Base-by-base conservation (phyloP, 2,113 vertebrate species). In the Brachyhypopomus occidentalis region DNA sequence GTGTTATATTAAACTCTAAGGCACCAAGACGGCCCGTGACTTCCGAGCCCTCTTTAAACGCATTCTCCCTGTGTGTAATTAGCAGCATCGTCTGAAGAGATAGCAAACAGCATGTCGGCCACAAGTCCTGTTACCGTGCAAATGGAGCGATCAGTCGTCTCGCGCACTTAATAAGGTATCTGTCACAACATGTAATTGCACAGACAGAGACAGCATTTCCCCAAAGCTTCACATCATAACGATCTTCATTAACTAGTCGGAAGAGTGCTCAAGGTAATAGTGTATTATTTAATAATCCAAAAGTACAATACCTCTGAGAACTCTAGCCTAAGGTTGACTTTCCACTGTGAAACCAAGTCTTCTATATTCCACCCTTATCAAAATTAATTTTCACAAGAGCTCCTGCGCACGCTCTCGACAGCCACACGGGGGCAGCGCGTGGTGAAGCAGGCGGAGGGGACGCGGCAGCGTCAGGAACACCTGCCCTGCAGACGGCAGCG, bases 21-120 rank as follows among this genome's bases (percentile, higher is more conserved):
- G 2, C 30, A 30, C 30, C 30, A 77, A 20, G 16, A 27, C 67
- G 71, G 58, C 60, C 22, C 45, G 52, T 71, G 75, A 70, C 73
- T 34, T 52, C n/a, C 55, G 36, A 30, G 72, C 38, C 60, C 56
- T 81, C 48, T 81, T 80, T 70, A 84, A 78, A 70, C 76, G 48
- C 45, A 27, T 78, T 74, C 16, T 75, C 27, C 19, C 64, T 58
- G 56, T 25, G 48, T 34, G 23, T 85, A 81, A 85, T 85, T 83
- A 84, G 60, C 71, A 69, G 81, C 62, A 81, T 83, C 75, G 81
- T 75, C 72, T 59, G 80, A 63, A 70, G 48, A 30, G 20, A 75
- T 23, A 41, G 63, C 72, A 30, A 22, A 36, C 55, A 69, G 27
- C 71, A 70, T 62, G 56, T 62, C 48, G 45, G 64, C 52, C 76